phyloP scores from a whole-genome alignment of 1,140 invertebrate species.

The Pogonus chalceus region DNA sequence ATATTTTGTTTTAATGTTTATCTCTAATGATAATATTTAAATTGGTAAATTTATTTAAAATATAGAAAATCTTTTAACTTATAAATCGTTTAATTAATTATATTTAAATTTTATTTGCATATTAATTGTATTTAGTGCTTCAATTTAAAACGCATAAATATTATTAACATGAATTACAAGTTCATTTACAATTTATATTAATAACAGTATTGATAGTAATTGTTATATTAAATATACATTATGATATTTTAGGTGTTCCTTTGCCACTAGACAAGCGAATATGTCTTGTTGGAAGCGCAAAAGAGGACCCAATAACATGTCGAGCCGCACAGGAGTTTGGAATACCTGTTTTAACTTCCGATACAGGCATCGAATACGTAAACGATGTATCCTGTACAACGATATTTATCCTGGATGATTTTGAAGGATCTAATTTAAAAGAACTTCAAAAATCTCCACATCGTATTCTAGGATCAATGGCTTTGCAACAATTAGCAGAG shows the following conservation, averaged over 20 bases:
- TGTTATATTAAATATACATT: no score
- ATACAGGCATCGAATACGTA: slow-evolving; percentile 47
- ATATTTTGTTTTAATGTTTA: no score
- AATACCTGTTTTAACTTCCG: slow-evolving; percentile 51
- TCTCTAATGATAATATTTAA: no score
- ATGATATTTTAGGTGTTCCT: slow-evolving; percentile 2
- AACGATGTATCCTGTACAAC: slow-evolving; percentile 50
- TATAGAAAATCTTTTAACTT: no score
- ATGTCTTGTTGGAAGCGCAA: slow-evolving; percentile 47
- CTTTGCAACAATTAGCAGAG: slow-evolving; percentile 61
- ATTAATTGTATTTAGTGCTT: no score
- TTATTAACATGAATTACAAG: no score
- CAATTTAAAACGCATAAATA: no score
- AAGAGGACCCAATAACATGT: slow-evolving; percentile 41
- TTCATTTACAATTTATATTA: no score
- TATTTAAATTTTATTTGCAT: no score
- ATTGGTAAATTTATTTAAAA: no score
- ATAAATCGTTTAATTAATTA: no score
- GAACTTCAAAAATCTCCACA: slow-evolving; percentile 52
- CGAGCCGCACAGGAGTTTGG: slow-evolving; percentile 50
- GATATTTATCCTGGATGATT: slow-evolving; percentile 59
- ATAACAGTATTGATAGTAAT: no score
- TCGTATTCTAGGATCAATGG: slow-evolving; percentile 62
- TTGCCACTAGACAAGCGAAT: slow-evolving; percentile 45
- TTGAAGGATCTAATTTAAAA: slow-evolving; percentile 55